phyloP scores from a whole-genome alignment of 2,888 invertebrate genomes.

The Perithous albicinctus region DNA sequence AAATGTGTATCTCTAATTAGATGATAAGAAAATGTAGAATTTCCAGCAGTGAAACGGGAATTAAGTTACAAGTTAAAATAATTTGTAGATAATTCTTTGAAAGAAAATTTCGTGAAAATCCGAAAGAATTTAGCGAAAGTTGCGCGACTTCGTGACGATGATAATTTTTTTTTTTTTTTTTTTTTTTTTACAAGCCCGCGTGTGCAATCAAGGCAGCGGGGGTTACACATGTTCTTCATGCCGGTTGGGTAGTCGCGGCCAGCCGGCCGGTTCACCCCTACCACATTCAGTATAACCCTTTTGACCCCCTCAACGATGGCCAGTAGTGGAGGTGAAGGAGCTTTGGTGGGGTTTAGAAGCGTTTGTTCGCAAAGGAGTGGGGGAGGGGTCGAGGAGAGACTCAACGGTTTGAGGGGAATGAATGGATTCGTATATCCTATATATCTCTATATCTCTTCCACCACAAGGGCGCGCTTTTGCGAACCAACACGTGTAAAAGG shows the following conservation, averaged over 20 bases:
- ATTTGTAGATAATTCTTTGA: not conserved
- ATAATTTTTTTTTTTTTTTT: no score
- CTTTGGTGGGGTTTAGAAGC: constrained; percentile 67
- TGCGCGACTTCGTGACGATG: constrained; percentile 70
- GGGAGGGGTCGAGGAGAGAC: constrained; percentile 74
- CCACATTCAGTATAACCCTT: constrained; percentile 70
- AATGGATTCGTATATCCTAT: constrained; percentile 38
- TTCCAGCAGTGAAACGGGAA: no score
- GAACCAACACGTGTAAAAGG: constrained; percentile 23
- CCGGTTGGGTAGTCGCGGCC: constrained; percentile 57
- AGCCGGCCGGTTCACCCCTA: constrained; percentile 72
- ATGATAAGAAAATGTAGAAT: no score
- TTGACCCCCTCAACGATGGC: constrained; percentile 65
- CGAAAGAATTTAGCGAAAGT: not conserved
- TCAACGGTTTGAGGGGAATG: constrained; percentile 65
- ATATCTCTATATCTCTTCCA: constrained; percentile 45
- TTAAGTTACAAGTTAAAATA: not conserved
- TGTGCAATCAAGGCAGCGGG: constrained; percentile 82
- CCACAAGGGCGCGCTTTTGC: constrained; percentile 41
- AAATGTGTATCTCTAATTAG: no score
- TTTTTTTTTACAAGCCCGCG: constrained; percentile 83
- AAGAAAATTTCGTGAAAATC: not conserved
- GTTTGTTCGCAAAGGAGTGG: constrained; percentile 64
- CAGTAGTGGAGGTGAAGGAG: constrained; percentile 51
- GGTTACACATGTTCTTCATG: constrained; percentile 82